Percentiles rank a stretch among this genome's conserved stretches.
Conservation (phyloP, 2,888 invertebrate species). For the Acleris holmiana region DNA sequence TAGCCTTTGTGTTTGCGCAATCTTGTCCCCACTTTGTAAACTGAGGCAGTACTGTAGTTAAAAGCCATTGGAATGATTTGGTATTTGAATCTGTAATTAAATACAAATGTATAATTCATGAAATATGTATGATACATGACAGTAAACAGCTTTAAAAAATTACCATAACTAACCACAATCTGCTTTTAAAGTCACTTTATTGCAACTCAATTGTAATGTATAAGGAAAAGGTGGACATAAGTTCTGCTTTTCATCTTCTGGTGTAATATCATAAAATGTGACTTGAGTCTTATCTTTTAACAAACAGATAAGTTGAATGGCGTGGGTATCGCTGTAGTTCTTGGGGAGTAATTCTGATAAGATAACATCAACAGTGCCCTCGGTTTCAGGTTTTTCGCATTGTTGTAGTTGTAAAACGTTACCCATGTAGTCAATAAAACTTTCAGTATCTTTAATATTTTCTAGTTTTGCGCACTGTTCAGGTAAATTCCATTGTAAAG, state of each 20-base stretch:
- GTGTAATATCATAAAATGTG: constrained; percentile 77
- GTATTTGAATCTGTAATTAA: constrained; percentile 54
- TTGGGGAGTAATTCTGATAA: constrained; percentile 69
- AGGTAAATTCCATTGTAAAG: constrained; percentile 43
- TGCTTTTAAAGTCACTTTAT: constrained; percentile 68
- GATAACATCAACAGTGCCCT: constrained; percentile 48
- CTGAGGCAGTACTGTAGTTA: constrained; percentile 83
- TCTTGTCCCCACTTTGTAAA: constrained; percentile 86
- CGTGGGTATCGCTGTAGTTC: constrained; percentile 60
- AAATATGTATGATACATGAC: background rate
- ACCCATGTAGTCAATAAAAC: constrained; percentile 38
- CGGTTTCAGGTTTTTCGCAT: constrained; percentile 28
- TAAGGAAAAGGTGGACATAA: constrained; percentile 80
- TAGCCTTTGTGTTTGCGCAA: constrained; percentile 47
- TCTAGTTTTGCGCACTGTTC: constrained; percentile 42
- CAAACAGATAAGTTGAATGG: constrained; percentile 65
- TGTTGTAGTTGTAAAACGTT: constrained; percentile 40
- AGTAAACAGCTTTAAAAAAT: background rate
- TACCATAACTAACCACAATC: constrained; percentile 58
- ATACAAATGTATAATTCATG: constrained; percentile 22
- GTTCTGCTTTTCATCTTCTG: constrained; percentile 58
- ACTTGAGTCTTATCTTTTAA: constrained; percentile 65
- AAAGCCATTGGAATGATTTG: constrained; percentile 80
- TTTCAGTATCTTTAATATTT: constrained; percentile 44
- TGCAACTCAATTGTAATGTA: constrained; percentile 64